These are phyloP conservation scores for Chelmon rostratus DNA, from an alignment of 2,797 vertebrate genomes.

Conservation along the genomic window DNA sequence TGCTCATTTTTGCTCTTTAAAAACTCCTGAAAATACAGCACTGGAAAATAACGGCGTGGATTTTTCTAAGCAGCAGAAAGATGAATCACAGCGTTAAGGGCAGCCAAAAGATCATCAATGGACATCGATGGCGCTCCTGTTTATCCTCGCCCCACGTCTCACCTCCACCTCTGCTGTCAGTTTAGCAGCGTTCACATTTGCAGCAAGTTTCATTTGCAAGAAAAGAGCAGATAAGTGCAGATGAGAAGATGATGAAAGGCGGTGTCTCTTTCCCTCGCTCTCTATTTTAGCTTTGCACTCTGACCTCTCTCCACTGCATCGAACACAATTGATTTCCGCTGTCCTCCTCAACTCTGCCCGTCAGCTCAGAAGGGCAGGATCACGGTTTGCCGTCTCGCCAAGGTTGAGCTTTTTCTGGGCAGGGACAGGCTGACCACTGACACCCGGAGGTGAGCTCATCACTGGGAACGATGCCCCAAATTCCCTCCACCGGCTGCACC, in stretches of 20 bases:
- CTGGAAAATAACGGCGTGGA: neutral
- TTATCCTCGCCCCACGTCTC: neutral
- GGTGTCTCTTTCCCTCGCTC: neutral
- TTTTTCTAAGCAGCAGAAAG: neutral
- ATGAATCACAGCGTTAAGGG: slow-evolving; percentile 21
- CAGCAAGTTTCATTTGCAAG: slow-evolving; percentile 6
- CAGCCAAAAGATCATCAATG: neutral
- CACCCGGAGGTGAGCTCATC: slow-evolving; percentile 63
- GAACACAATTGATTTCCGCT: slow-evolving; percentile 27
- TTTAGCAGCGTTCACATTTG: neutral
- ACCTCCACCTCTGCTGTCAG: neutral
- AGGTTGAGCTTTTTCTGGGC: slow-evolving; percentile 19
- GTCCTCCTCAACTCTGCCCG: slow-evolving; percentile 23
- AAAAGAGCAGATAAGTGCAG: slow-evolving; percentile 14
- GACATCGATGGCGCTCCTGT: slow-evolving; percentile 1
- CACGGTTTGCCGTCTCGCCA: slow-evolving; percentile 17
- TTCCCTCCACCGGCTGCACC: slow-evolving; percentile 6
- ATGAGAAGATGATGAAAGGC: slow-evolving; percentile 16
- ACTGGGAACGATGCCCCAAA: slow-evolving; percentile 34
- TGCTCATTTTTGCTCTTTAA: slow-evolving; percentile 7
- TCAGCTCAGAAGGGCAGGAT: slow-evolving; percentile 28
- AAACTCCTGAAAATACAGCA: neutral
- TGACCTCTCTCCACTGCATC: slow-evolving; percentile 31
- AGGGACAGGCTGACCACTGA: slow-evolving; percentile 36
- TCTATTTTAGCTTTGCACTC: slow-evolving; percentile 18